A percentile compares a stretch with the other conserved stretches of the same genome.
phyloP scores from a whole-genome alignment of 2,113 vertebrate genomes.

The Nothobranchius kuhntae region DNA sequence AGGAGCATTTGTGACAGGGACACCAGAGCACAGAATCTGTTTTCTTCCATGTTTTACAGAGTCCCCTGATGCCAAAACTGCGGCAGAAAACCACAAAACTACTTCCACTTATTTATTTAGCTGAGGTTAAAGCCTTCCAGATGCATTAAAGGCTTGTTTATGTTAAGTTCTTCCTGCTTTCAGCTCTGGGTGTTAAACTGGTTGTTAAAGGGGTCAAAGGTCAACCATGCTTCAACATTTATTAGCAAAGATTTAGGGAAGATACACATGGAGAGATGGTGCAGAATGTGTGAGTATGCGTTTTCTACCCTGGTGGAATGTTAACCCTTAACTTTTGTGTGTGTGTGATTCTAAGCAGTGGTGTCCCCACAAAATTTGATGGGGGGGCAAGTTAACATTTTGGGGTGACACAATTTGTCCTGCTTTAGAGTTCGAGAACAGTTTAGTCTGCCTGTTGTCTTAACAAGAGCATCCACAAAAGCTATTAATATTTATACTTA shows the following conservation, averaged over 20 bases:
- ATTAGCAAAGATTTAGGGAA: conserved; percentile 15
- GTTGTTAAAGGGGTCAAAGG: conserved; percentile 36
- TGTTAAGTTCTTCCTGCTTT: conserved; percentile 28
- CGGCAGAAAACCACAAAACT: conserved; percentile 28
- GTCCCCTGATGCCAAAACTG: conserved; percentile 37
- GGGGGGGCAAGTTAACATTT: too few species aligned
- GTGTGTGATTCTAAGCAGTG: conserved; percentile 15
- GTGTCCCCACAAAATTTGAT: too few species aligned
- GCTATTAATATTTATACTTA: too few species aligned
- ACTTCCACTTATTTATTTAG: conserved; percentile 53
- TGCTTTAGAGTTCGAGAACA: too few species aligned
- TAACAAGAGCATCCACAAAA: too few species aligned
- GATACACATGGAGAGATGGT: conserved; percentile 6
- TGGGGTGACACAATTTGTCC: too few species aligned
- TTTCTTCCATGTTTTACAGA: conserved; percentile 25
- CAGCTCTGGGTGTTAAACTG: conserved; percentile 26
- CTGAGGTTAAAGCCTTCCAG: conserved; percentile 60
- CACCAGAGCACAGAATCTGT: conserved; percentile 23
- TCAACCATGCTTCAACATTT: conserved; percentile 42
- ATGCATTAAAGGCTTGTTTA: conserved; percentile 48
- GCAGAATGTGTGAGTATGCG: background rate
- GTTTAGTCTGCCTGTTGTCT: too few species aligned
- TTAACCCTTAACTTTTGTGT: background rate
- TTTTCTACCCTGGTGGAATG: background rate
- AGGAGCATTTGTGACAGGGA: conserved; percentile 8